Percentiles rank a stretch among this genome's conserved stretches.
phyloP scores from a whole-genome alignment of 2,797 vertebrate genomes.

The Aphelocoma californica region DNA sequence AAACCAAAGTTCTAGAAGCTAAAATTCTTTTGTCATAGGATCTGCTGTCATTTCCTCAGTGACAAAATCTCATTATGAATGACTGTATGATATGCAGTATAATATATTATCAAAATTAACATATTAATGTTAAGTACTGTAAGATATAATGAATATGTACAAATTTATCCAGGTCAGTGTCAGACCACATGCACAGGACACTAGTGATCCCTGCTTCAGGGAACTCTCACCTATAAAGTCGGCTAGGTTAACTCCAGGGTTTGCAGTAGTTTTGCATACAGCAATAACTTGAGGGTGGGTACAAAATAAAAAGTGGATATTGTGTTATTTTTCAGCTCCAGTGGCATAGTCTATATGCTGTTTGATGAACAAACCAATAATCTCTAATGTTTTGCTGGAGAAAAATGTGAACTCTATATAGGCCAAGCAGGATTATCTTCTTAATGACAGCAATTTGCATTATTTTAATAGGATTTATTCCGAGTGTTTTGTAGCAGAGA shows the following conservation, averaged over 20 bases:
- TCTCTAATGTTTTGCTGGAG: constrained; percentile 15
- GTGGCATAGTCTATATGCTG: background rate
- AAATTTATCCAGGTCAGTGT: background rate
- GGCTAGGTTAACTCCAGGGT: background rate
- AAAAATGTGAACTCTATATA: constrained; percentile 46
- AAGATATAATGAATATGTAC: background rate
- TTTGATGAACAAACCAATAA: constrained; percentile 4
- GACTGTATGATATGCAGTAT: background rate
- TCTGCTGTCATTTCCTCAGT: background rate
- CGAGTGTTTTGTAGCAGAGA: constrained; percentile 40
- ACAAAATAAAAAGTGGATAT: background rate
- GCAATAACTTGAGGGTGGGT: background rate
- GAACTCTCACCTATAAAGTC: background rate
- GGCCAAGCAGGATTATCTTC: constrained; percentile 71
- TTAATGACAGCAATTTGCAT: constrained; percentile 67
- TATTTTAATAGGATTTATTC: constrained; percentile 74
- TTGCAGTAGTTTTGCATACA: background rate
- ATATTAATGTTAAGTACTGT: background rate
- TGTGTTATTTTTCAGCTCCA: background rate
- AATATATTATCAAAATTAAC: background rate
- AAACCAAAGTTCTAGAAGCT: background rate
- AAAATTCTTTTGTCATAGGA: background rate
- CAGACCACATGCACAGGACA: background rate
- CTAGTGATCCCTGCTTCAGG: background rate
- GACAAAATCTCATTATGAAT: background rate